Percentiles rank a stretch among this genome's conserved stretches.
Conservation (phyloP, 2,888 invertebrate species). For the Scaptomyza flava region DNA sequence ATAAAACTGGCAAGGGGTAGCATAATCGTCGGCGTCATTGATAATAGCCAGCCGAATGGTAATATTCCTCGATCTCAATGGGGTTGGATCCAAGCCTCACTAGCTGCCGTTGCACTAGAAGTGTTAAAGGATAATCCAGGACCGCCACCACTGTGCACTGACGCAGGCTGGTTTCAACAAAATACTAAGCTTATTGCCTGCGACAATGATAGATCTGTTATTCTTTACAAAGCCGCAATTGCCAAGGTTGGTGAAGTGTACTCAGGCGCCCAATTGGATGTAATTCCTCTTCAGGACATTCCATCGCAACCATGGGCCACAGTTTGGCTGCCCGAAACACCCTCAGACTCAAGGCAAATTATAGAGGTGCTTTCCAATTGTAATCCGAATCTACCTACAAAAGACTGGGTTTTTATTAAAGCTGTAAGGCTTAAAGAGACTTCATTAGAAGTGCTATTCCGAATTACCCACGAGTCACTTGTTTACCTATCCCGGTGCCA, state of each 20-base stretch:
- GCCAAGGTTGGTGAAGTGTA: slow-evolving; percentile 31
- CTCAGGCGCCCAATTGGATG: slow-evolving; percentile 26
- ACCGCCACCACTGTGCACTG: slow-evolving; percentile 23
- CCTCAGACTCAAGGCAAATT: slow-evolving; percentile 18
- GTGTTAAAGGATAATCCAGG: slow-evolving; percentile 30
- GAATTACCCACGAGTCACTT: slow-evolving; percentile 26
- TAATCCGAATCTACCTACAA: slow-evolving; percentile 17
- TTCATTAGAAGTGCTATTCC: slow-evolving; percentile 31
- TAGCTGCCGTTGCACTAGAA: slow-evolving; percentile 26
- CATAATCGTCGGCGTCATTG: slow-evolving; percentile 29
- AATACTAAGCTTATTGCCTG: slow-evolving; percentile 26
- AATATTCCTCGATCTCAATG: slow-evolving; percentile 38
- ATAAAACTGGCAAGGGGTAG: slow-evolving; percentile 13
- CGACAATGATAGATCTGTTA: slow-evolving; percentile 16
- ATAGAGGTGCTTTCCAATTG: slow-evolving; percentile 11
- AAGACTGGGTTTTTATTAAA: slow-evolving; percentile 33
- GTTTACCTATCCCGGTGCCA: slow-evolving; percentile 7
- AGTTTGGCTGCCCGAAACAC: slow-evolving; percentile 29
- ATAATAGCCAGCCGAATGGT: slow-evolving; percentile 21
- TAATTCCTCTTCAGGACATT: slow-evolving; percentile 30
- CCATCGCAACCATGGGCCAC: slow-evolving; percentile 29
- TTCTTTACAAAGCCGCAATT: slow-evolving; percentile 21
- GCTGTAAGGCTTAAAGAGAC: slow-evolving; percentile 17
- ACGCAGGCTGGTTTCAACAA: slow-evolving; percentile 38
- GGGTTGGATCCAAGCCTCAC: slow-evolving; percentile 33